phyloP scores from a whole-genome alignment of 2,797 vertebrate species.

The Dallia pectoralis region DNA sequence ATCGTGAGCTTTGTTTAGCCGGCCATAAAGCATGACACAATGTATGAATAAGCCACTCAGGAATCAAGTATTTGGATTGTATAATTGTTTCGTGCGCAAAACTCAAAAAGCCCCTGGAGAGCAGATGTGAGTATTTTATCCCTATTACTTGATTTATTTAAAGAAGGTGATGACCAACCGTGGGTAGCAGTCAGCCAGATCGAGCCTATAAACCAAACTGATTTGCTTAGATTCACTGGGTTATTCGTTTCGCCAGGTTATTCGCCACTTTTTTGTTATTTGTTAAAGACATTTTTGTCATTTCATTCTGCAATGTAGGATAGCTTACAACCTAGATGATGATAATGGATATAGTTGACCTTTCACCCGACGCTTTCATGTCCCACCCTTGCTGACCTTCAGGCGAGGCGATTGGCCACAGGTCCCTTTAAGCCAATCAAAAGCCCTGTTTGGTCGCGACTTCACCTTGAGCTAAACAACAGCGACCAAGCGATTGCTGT shows the following conservation, averaged over 20 bases:
- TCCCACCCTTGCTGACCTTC: conserved; percentile 57
- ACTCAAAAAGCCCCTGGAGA: conserved; percentile 7
- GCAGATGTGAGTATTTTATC: conserved; percentile 39
- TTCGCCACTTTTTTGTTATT: not conserved
- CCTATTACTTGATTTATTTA: conserved; percentile 3
- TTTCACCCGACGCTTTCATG: conserved; percentile 57
- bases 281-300: conserved; percentile 25
- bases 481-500: conserved; percentile 72
- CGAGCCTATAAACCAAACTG: not conserved
- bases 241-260: too few relatives aligned
- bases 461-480: conserved; percentile 48
- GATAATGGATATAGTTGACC: conserved; percentile 65
- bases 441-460: not conserved
- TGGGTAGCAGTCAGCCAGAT: conserved; percentile 35
- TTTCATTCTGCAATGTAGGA: conserved; percentile 40
- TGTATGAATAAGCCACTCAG: conserved; percentile 28
- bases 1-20: conserved; percentile 18
- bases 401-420: conserved; percentile 50
- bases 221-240: not conserved
- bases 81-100: conserved; percentile 29
- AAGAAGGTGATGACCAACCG: conserved; percentile 37
- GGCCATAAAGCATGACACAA: conserved; percentile 28
- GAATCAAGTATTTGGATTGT: not conserved
- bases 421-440: conserved; percentile 31
- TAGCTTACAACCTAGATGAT: conserved; percentile 48